Base-by-base conservation (phyloP, 2,113 vertebrate species). In the Petrocephalus zakoni region DNA sequence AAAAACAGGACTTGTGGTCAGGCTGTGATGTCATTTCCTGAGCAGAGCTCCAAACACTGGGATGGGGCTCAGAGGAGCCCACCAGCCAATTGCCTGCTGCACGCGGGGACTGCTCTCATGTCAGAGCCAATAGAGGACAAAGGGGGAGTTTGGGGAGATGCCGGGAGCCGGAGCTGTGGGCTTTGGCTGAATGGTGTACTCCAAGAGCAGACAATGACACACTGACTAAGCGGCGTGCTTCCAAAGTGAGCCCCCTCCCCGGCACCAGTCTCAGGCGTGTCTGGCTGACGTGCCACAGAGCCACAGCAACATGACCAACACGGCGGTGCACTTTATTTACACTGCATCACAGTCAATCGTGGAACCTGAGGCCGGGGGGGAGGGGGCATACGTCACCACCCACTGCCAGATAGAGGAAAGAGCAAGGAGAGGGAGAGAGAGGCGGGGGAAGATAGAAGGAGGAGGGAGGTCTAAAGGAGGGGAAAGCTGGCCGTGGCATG, bases 11-110 rank as follows among this genome's bases (percentile, higher is more conserved):
- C 49, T 55, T 82, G 87, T 53, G 61, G 37, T 87, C 42, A 49
- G 86, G 46, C 10, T 68, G 47, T 72, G 86, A 87, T 64, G 56
- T 72, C 56, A 87, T 87, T 87, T 87, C 86, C 86, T 49, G 46
- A 64, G n/a, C 37, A 51, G 47, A 72, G 34, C n/a, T 15, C 19
- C 37, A 87, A 21, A 68, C 42, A 1, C 21, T 19, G n/a, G 10
- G 82, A 13, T 51, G 9, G 25, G 46, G 46, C 22, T 87, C 15
- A 46, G 10, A 64, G 58, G n/a, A 52, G 21, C 49, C 52, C 21
- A 17, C n/a, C 34, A 75, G 72, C 72, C 72, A 15, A 1, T 29
- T 4, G 13, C 11, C n/a, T 13, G 29, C 4, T 37, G 68, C 68
- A 72, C 68, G 17, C 9, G 58, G 22, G 22, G 58, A n/a, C 22